Evolutionary conservation across 2,888 invertebrate genomes (phyloP).

Genomic region (Lycophotia porphyrea): DNA sequence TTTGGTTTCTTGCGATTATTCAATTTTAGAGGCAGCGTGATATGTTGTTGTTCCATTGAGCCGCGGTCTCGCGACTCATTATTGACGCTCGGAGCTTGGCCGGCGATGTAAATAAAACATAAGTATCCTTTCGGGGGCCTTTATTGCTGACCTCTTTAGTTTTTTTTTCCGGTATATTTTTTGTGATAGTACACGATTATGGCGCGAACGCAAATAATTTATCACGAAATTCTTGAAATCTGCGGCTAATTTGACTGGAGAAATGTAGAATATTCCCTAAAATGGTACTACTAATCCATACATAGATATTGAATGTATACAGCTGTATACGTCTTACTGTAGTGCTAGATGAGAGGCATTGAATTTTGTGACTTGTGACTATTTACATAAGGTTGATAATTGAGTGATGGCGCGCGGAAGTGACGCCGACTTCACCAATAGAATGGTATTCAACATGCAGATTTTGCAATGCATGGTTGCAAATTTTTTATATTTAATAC

Average conservation of each 20-base stretch:
- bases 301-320: slow-evolving; percentile 78
- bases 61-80: slow-evolving; percentile 81
- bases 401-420: slow-evolving; percentile 63
- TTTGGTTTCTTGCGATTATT: slow-evolving; percentile 89
- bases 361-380: slow-evolving; percentile 73
- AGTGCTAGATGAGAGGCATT: slow-evolving; percentile 71
- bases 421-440: slow-evolving; percentile 76
- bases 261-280: slow-evolving; percentile 66
- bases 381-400: slow-evolving; percentile 76
- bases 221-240: slow-evolving; percentile 44
- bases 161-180: slow-evolving; percentile 75
- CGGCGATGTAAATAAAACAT: slow-evolving; percentile 89
- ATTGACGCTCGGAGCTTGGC: slow-evolving; percentile 81
- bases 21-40: slow-evolving; percentile 82
- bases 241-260: slow-evolving; percentile 51
- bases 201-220: slow-evolving; percentile 61
- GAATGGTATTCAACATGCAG: slow-evolving; percentile 73
- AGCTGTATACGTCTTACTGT: slow-evolving; percentile 80
- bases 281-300: slow-evolving; percentile 71
- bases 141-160: slow-evolving; percentile 83
- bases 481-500: slow-evolving; percentile 35
- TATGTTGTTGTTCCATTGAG: slow-evolving; percentile 85
- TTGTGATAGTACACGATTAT: slow-evolving; percentile 63
- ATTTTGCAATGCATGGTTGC: slow-evolving; percentile 70
- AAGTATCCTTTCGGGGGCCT: slow-evolving; percentile 81